Evolutionary conservation across 2,113 vertebrate species (phyloP), one percentile per base, ranked within the genome.

Genomic region (Platysternon megacephalum): DNA sequence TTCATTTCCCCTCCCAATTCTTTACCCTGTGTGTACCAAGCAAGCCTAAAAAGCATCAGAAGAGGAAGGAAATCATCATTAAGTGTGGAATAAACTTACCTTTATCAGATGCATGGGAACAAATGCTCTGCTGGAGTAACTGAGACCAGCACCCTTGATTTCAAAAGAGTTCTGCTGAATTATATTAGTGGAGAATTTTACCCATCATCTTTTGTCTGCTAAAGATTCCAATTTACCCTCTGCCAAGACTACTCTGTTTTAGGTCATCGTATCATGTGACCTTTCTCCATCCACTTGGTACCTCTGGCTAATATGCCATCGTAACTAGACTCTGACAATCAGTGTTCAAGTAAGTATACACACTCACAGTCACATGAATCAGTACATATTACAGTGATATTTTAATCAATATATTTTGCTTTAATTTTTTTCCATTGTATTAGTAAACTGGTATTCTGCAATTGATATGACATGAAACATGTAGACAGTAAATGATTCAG

Each of bases 381-480:
- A 79, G 22, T 28, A 28, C n/a, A 68, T 58, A 76, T 3, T 78
- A 6, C 32, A 94, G 61, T 52, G 21, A 7, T 7, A 48, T 52
- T 85, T 79, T 58, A 89, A 89, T 26, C n/a, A 89, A 3, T 39
- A 46, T 81, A 52, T 87, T 91, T n/a, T 44, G 28, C 5, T 91
- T 93, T 86, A 65, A 2, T 0, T 51, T 85, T 11, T 46, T 87
- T 83, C 16, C 85, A 11, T 28, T 86, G 3, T 61, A 39, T 83
- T 89, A 95, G 93, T 94, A 84, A 93, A 51, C 32, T 84, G 5
- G 81, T 82, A 14, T 87, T 91, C 49, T 84, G 22, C 81, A 53
- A 29, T 65, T 87, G 51, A 79, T 65, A 48, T 17, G 6, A 74
- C 24, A 21, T 44, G 42, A 79, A 78, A 68, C 4, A 9, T 26